Conservation (phyloP, 2,113 vertebrate species). For the Alethe castanea region DNA sequence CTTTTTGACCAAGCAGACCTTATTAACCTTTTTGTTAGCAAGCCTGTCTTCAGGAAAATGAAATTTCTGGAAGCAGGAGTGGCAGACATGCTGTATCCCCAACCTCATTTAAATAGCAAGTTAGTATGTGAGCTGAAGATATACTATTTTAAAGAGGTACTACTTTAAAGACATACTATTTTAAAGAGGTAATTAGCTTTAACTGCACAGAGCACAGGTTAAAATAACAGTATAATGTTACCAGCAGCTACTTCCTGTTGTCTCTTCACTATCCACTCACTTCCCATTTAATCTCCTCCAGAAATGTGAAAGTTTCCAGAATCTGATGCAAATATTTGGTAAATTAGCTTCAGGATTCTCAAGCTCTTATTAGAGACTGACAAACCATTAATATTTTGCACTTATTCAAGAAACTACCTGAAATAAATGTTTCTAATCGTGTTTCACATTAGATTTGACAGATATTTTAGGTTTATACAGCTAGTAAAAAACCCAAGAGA, state of each 20-base stretch:
- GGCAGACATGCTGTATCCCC: fast-evolving
- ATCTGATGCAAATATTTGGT: not conserved
- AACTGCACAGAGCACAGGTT: not conserved
- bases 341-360: not conserved
- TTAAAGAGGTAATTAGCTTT: not conserved
- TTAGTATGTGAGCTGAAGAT: not conserved
- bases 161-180: not conserved
- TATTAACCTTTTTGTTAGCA: not conserved
- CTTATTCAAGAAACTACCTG: not conserved
- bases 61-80: not conserved
- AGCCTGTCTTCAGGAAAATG: not conserved
- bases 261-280: not conserved
- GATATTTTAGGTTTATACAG: not conserved
- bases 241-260: not conserved
- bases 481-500: not conserved
- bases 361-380: not conserved
- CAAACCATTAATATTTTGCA: not conserved
- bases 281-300: not conserved
- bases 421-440: not conserved
- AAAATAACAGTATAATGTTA: not conserved
- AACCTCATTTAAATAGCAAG: not conserved
- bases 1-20: not conserved
- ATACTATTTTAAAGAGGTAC: not conserved
- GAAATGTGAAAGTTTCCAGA: not conserved
- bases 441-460: not conserved